Base-by-base conservation (phyloP, 2,888 invertebrate genomes). In the Ichneumoninae sp. region DNA sequence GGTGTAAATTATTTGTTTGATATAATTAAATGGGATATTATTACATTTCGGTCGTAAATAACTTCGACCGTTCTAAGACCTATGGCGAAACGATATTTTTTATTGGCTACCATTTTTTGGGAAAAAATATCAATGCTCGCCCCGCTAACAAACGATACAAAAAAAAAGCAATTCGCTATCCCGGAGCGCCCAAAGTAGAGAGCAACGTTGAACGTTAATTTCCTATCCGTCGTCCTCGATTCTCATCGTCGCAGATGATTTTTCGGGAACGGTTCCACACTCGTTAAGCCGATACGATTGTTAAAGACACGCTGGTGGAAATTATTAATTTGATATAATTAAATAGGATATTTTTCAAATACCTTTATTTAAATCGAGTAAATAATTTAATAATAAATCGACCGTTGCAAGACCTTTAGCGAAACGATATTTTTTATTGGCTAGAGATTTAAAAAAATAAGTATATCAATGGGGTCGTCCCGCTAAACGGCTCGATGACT, bases 141-240 rank as follows among this genome's bases (percentile, higher is more conserved):
- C 52, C 52, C 19, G 6, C 52, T 19, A 52, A 52, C 19, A 19
- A 52, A 7, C 52, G 2, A 52, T 52, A n/a, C n/a, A 19, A 52
- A 52, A 52, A 52, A 30, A 30, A 30, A 30, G 5, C 26, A 22
- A 54, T 54, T 57, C 57, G 57, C 26, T 1, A 10, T 30, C 57
- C 57, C 57, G 26, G 16, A 65, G 40, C 1, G 16, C 16, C 74
- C 87, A 74, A 89, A 0, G 33, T 33, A 33, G 5, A 33, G 33
- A 33, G 33, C 33, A 33, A 22, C 40, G 16, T 66, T 52, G 77
- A 85, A 83, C 77, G 85, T 83, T 83, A 83, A 85, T 83, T 85
- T 57, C 19, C 40, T 76, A 65, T 75, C 74, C 66, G 70, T 79
- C 54, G 65, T 75, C 10, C 65, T 52, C 65, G 65, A 26, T 65